Conservation (phyloP, 1,140 invertebrate genomes). For the Atopsyche davidsoni region DNA sequence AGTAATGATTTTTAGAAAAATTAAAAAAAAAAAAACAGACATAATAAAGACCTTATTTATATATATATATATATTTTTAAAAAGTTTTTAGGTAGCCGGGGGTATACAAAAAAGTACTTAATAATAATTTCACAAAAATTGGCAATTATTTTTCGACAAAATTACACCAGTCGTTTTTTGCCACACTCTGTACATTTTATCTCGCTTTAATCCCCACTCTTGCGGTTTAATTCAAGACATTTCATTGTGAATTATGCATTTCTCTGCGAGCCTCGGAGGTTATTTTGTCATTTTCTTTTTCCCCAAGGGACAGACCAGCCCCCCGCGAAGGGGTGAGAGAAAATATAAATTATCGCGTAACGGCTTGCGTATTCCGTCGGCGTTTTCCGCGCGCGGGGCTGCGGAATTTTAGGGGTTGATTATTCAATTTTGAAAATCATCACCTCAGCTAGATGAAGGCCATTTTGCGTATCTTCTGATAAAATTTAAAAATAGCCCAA, state of each 20-base stretch:
- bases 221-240: neutral
- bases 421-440: too few species aligned
- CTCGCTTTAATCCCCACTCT: neutral
- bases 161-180: neutral
- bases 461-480: too few species aligned
- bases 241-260: neutral
- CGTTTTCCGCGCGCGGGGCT: neutral
- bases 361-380: neutral
- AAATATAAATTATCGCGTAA: neutral
- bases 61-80: too few species aligned
- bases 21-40: too few species aligned
- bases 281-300: neutral
- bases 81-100: neutral
- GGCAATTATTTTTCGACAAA: neutral
- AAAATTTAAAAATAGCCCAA: too few species aligned
- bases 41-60: too few species aligned
- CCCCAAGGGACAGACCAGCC: neutral
- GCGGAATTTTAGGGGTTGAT: too few species aligned
- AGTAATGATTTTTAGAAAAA: too few species aligned
- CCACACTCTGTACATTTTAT: neutral
- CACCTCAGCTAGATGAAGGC: too few species aligned
- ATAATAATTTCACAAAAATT: neutral
- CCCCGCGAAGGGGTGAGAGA: neutral
- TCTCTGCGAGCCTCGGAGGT: neutral
- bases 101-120: neutral